These are phyloP conservation scores for Himalopsyche tibetana DNA, from an alignment of 2,888 invertebrate species.

Conservation along the genomic window DNA sequence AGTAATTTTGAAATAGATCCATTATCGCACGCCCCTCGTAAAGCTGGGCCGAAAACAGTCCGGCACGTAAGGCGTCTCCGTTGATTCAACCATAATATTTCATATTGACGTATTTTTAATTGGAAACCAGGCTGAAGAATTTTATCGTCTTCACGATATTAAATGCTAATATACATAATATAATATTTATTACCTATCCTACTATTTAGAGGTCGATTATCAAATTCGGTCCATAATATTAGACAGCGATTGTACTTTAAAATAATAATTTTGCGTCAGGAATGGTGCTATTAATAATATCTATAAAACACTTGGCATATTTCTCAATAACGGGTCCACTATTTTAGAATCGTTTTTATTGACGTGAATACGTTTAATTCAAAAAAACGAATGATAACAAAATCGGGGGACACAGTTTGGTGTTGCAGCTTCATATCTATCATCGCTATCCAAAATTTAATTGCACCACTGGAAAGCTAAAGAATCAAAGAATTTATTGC, in stretches of 20 bases:
- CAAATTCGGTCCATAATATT: neutral
- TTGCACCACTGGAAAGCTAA: no score
- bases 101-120: conserved; percentile 22
- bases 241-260: neutral
- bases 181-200: neutral
- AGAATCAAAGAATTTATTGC: no score
- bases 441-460: no score
- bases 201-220: neutral
- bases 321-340: no score
- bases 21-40: conserved; percentile 14
- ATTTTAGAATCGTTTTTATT: no score
- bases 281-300: no score
- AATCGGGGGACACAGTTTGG: no score
- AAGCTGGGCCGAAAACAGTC: neutral
- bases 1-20: conserved; percentile 2
- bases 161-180: conserved; percentile 24
- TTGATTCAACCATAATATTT: conserved; percentile 4
- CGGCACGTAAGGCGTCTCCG: conserved; percentile 26
- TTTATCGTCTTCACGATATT: conserved; percentile 17
- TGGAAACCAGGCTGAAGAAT: neutral
- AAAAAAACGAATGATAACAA: no score
- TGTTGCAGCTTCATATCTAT: no score
- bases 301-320: no score
- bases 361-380: no score
- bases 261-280: no score